These are phyloP conservation scores for Gobiocypris rarus DNA, from an alignment of 2,113 vertebrate species.

Conservation along the genomic window DNA sequence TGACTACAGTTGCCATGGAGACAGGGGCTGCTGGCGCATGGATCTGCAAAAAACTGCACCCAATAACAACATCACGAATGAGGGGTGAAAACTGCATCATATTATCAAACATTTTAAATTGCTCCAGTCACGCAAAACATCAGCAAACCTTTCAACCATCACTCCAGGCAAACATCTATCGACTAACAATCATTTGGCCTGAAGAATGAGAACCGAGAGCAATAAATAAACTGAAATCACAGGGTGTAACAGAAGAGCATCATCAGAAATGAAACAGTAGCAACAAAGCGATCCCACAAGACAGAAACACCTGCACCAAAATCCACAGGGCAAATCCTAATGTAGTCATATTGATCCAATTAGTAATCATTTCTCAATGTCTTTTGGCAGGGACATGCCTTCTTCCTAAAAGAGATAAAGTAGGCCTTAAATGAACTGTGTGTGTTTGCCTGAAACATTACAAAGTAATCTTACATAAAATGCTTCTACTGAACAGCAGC, in stretches of 20 bases:
- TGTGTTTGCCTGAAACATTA: neutral
- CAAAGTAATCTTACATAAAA: neutral
- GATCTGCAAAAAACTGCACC: conserved; percentile 87
- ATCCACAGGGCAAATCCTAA: neutral
- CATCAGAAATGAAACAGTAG: neutral
- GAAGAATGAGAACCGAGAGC: neutral
- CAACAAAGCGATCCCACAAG: neutral
- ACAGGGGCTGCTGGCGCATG: conserved; percentile 94
- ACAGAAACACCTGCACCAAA: neutral
- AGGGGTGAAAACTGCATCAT: neutral
- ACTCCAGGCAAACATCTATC: neutral
- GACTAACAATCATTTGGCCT: neutral
- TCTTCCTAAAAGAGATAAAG: neutral
- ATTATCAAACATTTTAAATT: neutral
- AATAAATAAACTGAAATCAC: neutral
- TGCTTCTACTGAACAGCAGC: neutral
- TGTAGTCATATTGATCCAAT: conserved; percentile 38
- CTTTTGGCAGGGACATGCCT: neutral
- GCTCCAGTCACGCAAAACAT: neutral
- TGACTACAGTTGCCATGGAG: conserved; percentile 95
- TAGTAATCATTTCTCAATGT: conserved; percentile 22
- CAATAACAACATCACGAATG: conserved; percentile 43
- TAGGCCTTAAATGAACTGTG: neutral
- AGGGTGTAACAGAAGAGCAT: neutral
- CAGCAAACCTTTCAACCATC: neutral